Conservation (phyloP, 2,888 invertebrate species). For the Tachina grossa region DNA sequence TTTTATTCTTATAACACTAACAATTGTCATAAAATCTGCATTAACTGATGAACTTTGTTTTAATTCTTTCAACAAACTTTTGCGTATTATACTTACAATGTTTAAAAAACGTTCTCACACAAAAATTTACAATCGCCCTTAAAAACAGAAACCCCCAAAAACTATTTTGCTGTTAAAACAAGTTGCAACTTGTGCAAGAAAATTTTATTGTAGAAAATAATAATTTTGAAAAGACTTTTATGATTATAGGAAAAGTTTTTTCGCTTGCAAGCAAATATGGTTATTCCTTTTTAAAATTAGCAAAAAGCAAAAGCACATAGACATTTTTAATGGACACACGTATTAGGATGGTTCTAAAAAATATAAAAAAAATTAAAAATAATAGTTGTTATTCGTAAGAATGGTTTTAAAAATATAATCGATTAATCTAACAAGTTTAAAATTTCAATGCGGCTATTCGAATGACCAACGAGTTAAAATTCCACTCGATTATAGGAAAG, state of each 20-base stretch:
- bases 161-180: background rate
- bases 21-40: slow-evolving; percentile 63
- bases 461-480: no score
- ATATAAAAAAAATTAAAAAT: background rate
- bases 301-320: background rate
- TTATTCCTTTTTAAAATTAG: slow-evolving; percentile 32
- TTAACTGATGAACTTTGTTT: slow-evolving; percentile 47
- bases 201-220: slow-evolving; percentile 64
- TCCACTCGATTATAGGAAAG: no score
- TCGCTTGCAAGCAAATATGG: slow-evolving; percentile 51
- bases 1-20: background rate
- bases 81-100: slow-evolving; percentile 26
- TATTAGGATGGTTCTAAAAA: background rate
- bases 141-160: slow-evolving; percentile 1
- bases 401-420: no score
- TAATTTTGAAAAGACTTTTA: slow-evolving; percentile 75
- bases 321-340: background rate
- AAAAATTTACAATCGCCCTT: slow-evolving; percentile 1
- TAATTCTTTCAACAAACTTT: slow-evolving; percentile 65
- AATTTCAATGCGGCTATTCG: no score
- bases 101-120: background rate
- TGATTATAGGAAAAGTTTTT: slow-evolving; percentile 79
- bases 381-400: no score
- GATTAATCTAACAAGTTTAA: no score
- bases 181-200: slow-evolving; percentile 67